Percentiles rank a stretch among this genome's conserved stretches.
phyloP scores from a whole-genome alignment of 92 coral and sea anemone genomes.

The Paragorgia papillata region DNA sequence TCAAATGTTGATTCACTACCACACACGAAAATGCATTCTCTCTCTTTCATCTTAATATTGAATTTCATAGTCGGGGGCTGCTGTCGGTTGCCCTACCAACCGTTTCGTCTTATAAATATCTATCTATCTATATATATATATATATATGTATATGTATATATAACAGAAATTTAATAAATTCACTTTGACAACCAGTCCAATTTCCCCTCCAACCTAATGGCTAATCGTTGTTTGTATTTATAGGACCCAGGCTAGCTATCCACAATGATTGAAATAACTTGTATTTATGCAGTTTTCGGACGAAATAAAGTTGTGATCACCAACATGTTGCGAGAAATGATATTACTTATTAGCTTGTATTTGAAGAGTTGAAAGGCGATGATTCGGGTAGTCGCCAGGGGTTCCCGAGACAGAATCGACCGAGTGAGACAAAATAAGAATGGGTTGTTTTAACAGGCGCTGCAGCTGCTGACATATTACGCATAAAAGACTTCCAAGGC shows the following conservation, averaged over 20 bases:
- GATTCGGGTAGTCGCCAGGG: neutral
- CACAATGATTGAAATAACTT: neutral
- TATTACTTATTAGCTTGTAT: neutral
- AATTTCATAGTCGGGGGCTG: slow-evolving; percentile 28
- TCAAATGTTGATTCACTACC: neutral
- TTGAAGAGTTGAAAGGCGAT: neutral
- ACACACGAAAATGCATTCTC: neutral
- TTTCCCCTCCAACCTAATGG: no score
- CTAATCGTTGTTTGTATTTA: neutral
- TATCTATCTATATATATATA: slow-evolving; percentile 34
- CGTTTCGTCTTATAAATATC: slow-evolving; percentile 18
- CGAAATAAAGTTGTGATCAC: neutral
- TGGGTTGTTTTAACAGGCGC: slow-evolving; percentile 23
- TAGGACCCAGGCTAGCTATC: neutral
- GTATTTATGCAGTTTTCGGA: neutral
- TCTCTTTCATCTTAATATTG: slow-evolving; percentile 33
- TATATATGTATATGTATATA: slow-evolving; percentile 39
- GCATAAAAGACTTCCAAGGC: neutral
- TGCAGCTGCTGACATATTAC: slow-evolving; percentile 18
- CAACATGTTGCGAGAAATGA: neutral
- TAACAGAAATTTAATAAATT: neutral
- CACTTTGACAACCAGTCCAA: neutral
- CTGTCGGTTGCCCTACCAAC: slow-evolving; percentile 33
- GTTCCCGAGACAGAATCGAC: neutral
- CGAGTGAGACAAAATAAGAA: neutral